Evolutionary conservation across 2,888 invertebrate genomes (phyloP).

Genomic region (Leptarthrus brevirostris): DNA sequence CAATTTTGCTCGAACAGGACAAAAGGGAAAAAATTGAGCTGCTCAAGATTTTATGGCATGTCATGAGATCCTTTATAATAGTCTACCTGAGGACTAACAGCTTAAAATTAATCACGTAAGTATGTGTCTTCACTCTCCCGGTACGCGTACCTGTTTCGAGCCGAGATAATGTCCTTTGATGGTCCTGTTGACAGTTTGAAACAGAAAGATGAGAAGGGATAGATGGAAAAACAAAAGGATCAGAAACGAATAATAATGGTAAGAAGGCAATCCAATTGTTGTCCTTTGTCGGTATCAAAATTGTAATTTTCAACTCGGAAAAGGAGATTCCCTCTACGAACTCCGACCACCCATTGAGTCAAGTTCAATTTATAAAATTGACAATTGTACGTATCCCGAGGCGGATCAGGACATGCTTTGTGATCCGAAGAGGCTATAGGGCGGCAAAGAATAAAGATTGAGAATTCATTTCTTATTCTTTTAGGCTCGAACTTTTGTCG

Average conservation of each 20-base stretch:
- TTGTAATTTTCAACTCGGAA: not conserved
- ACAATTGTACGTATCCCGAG: conserved; percentile 19
- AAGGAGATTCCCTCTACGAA: conserved; percentile 5
- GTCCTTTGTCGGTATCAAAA: conserved; percentile 23
- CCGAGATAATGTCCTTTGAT: conserved; percentile 23
- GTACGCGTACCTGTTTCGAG: conserved; percentile 15
- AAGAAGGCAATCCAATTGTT: conserved; percentile 5
- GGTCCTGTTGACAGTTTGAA: conserved; percentile 33
- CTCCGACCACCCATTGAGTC: conserved; percentile 49
- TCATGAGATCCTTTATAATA: conserved; percentile 11
- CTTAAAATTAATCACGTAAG: conserved; percentile 27
- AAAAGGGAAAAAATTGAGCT: conserved; percentile 36
- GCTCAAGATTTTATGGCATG: conserved; percentile 36
- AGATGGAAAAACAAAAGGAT: conserved; percentile 10
- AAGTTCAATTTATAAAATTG: conserved; percentile 54
- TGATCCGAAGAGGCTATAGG: conserved; percentile 8
- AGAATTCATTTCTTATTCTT: not conserved
- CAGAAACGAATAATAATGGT: conserved; percentile 1
- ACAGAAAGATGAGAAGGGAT: conserved; percentile 41
- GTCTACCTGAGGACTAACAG: not conserved
- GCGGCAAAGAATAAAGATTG: conserved; percentile 24
- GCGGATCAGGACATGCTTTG: conserved; percentile 35
- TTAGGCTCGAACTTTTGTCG: not conserved
- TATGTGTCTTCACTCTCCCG: not conserved
- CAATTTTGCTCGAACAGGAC: conserved; percentile 8